Conservation (phyloP, 2,888 invertebrate genomes). For the Archips crataeganus region DNA sequence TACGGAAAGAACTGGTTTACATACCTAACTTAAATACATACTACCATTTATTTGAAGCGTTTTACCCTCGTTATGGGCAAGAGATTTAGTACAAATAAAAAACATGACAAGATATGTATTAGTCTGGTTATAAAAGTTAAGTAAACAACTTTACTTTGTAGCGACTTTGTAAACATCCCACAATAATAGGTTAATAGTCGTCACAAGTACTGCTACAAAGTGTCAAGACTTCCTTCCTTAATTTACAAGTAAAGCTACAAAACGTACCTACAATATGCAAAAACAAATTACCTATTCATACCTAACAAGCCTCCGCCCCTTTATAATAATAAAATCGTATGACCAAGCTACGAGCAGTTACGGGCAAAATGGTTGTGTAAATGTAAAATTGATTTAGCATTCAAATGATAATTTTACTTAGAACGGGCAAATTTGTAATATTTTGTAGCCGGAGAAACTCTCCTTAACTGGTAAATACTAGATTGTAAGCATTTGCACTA, state of each 20-base stretch:
- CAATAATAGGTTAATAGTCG: constrained; percentile 23
- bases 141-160: constrained; percentile 15
- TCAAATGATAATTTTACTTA: constrained; percentile 74
- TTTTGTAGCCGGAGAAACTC: constrained; percentile 52
- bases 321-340: constrained; percentile 64
- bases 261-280: constrained; percentile 34
- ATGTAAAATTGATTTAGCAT: constrained; percentile 77
- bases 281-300: constrained; percentile 47
- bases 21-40: not conserved
- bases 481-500: constrained; percentile 49
- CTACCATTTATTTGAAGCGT: not conserved
- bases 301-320: constrained; percentile 55
- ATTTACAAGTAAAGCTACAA: constrained; percentile 33
- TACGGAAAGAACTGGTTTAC: too few species aligned
- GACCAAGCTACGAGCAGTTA: constrained; percentile 56
- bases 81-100: not conserved
- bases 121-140: not conserved
- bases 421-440: constrained; percentile 62
- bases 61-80: too few species aligned
- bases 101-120: not conserved
- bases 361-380: constrained; percentile 68
- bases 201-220: constrained; percentile 33
- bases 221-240: constrained; percentile 32
- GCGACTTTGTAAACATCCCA: constrained; percentile 9
- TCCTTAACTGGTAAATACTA: constrained; percentile 56